phyloP scores from a whole-genome alignment of 2,888 invertebrate species.

The Melolontha melolontha region DNA sequence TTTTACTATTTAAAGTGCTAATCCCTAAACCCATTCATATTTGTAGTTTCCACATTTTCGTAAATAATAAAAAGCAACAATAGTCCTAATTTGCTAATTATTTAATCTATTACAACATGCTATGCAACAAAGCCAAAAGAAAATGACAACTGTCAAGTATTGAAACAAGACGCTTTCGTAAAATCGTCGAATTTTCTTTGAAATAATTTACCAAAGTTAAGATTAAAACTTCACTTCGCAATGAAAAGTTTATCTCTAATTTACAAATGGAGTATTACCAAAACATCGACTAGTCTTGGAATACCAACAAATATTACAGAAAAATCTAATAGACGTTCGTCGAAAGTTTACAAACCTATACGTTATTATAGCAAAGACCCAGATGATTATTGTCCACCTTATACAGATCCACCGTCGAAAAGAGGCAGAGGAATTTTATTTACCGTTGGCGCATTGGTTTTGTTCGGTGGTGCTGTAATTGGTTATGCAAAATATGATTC shows the following conservation, averaged over 20 bases:
- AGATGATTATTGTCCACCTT: neutral
- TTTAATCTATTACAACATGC: too few species aligned
- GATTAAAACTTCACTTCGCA: neutral
- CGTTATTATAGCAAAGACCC: neutral
- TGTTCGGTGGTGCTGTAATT: neutral
- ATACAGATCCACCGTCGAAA: neutral
- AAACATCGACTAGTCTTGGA: neutral
- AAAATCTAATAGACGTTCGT: neutral
- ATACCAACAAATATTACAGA: neutral
- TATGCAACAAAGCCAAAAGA: too few species aligned
- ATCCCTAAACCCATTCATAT: too few species aligned
- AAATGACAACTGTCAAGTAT: too few species aligned
- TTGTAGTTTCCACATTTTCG: too few species aligned
- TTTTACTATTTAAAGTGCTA: too few species aligned
- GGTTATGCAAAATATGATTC: slow-evolving; percentile 14
- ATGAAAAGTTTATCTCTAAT: neutral
- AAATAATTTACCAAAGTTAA: too few species aligned
- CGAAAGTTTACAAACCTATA: neutral
- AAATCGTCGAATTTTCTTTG: too few species aligned
- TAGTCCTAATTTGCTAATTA: too few species aligned
- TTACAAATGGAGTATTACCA: neutral
- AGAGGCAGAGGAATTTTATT: neutral
- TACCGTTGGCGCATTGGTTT: neutral
- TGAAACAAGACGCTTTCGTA: too few species aligned
- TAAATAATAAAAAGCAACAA: too few species aligned